phyloP scores from a whole-genome alignment of 2,113 vertebrate genomes.

The Tamias sibiricus region DNA sequence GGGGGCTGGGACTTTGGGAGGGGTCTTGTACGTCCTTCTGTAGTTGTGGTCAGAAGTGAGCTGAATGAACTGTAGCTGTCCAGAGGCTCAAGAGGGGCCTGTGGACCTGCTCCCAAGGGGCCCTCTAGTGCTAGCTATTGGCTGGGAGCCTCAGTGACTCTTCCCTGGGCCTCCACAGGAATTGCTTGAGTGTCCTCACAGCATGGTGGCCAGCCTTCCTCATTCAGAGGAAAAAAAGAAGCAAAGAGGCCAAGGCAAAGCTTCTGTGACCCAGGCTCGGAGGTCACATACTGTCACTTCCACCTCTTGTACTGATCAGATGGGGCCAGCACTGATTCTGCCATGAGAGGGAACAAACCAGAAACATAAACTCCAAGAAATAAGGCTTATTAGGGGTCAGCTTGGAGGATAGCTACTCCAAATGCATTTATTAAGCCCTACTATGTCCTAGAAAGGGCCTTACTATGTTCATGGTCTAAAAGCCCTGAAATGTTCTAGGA shows the following conservation, averaged over 20 bases:
- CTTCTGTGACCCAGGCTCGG: background rate
- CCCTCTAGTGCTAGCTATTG: background rate
- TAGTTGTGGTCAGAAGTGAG: background rate
- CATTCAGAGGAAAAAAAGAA: too few relatives aligned
- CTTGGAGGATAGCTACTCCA: background rate
- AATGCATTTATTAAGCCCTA: background rate
- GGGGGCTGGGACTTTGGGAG: background rate
- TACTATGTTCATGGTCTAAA: background rate
- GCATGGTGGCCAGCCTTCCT: background rate
- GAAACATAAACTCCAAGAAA: background rate
- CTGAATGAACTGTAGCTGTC: background rate
- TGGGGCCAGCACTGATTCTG: background rate
- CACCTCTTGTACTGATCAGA: accelerated
- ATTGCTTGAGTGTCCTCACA: background rate
- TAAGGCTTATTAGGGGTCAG: accelerated
- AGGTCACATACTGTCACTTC: background rate
- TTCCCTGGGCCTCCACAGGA: background rate
- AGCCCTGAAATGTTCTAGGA: background rate
- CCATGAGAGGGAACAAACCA: too few relatives aligned
- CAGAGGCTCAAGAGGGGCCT: background rate
- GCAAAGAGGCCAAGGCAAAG: too few relatives aligned
- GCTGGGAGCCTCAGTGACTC: background rate
- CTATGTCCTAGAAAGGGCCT: background rate
- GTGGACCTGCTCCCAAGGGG: background rate
- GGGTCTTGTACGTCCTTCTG: background rate